These are phyloP conservation scores for Apis cerana DNA, from an alignment of 1,140 invertebrate genomes.

Conservation along the genomic window DNA sequence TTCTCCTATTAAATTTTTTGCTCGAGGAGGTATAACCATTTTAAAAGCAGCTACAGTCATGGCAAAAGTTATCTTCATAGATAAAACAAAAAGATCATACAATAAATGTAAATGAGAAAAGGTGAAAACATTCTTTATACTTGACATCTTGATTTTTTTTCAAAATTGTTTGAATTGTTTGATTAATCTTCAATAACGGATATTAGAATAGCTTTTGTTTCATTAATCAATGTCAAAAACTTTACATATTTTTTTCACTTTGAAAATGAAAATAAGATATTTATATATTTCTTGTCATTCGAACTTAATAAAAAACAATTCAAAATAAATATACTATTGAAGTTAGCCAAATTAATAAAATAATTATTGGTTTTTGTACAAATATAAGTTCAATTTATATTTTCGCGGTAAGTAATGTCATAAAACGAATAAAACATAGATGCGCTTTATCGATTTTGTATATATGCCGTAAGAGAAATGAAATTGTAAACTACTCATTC, in stretches of 20 bases:
- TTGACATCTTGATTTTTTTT: not conserved
- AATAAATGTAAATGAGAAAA: slow-evolving; percentile 37
- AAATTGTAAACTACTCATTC: not conserved
- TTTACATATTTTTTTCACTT: not conserved
- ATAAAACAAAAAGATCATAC: slow-evolving; percentile 61
- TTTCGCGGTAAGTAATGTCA: not conserved
- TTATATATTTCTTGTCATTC: not conserved
- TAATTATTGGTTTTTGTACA: not conserved
- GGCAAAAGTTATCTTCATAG: slow-evolving; percentile 59
- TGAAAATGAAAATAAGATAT: not conserved
- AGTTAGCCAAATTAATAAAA: not conserved
- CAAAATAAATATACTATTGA: too few species aligned
- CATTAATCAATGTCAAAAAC: not conserved
- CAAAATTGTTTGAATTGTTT: not conserved
- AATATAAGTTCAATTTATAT: not conserved
- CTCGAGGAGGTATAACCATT: slow-evolving; percentile 56
- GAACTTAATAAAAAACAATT: not conserved
- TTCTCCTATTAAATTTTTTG: slow-evolving; percentile 69
- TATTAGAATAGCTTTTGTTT: not conserved
- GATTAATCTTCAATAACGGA: not conserved
- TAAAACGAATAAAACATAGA: not conserved
- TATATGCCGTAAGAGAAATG: not conserved
- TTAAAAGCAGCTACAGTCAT: slow-evolving; percentile 60
- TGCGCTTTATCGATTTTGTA: accelerated
- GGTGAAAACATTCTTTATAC: slow-evolving; percentile 16